Evolutionary conservation across 1,140 invertebrate species (phyloP).

Genomic region (Sesamia nonagrioides): DNA sequence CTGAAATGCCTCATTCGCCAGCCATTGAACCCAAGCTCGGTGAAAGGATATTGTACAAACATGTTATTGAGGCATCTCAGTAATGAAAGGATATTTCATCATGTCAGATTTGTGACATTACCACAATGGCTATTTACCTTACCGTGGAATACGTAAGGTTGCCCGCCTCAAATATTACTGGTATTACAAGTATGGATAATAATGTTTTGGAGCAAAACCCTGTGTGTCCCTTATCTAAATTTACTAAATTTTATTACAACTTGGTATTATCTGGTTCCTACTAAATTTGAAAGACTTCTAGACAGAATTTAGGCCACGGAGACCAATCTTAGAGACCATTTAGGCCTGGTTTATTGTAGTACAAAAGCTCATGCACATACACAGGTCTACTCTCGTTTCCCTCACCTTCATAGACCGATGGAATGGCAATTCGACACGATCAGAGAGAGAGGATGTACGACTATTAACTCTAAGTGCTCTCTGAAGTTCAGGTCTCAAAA

Average conservation of each 20-base stretch:
- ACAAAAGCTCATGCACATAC: too few species aligned
- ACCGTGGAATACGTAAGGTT: background rate
- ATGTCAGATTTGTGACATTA: constrained; percentile 1
- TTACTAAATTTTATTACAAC: background rate
- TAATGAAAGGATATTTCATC: background rate
- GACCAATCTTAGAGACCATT: too few species aligned
- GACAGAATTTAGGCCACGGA: too few species aligned
- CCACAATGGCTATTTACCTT: background rate
- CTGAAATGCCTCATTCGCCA: background rate
- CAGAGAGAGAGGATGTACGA: too few species aligned
- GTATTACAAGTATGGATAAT: background rate
- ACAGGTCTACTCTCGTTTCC: too few species aligned
- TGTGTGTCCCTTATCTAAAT: background rate
- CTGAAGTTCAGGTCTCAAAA: too few species aligned
- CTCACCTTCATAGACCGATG: too few species aligned
- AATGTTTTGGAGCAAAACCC: background rate
- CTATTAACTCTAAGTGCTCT: too few species aligned
- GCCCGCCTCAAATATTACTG: background rate
- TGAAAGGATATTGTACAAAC: constrained; percentile 13
- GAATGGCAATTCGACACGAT: too few species aligned
- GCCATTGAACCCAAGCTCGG: background rate
- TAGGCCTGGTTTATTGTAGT: too few species aligned
- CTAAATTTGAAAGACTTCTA: too few species aligned
- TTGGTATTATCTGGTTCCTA: background rate
- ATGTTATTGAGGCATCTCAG: background rate